Base-by-base conservation (phyloP, 2,888 invertebrate species). In the Metacarcinus magister region DNA sequence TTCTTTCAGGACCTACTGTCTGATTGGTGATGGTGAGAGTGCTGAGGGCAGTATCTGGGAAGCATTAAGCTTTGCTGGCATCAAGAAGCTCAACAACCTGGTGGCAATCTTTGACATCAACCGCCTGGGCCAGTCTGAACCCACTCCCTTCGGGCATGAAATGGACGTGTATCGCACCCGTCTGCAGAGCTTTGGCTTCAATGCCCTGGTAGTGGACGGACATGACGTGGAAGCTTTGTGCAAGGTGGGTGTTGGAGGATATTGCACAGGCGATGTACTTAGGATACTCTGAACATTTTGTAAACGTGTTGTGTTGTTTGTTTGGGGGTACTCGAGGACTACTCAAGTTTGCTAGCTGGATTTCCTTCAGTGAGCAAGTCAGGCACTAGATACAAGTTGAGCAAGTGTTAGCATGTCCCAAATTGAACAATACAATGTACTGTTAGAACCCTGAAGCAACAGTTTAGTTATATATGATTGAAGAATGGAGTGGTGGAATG, bases 41-140 rank as follows among this genome's bases (percentile, higher is more conserved):
- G 99, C 99, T 0, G 99, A 99, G 98, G 99, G 99, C 96, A 99
- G 99, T 92, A 98, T 99, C 97, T 99, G 99, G 99, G 99, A 99
- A 98, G 99, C 99, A 0, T 98, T 99, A 97, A 98, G 99, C 97
- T 99, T 99, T 98, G 99, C 99, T 93, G 98, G 99, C 96, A 98
- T 99, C 98, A 99, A 99, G 98, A 98, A 99, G 97, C 98, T 99
- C 94, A 99, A 99, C 98, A 99, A 99, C 98, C 98, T 99, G 75
- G 99, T 99, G 96, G 99, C 99, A 44, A 99, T 99, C 97, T 99
- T 99, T 97, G 99, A 99, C 97, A 98, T 99, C 89, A 99, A 99
- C 98, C 98, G 99, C 92, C 98, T 99, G 91, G 99, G 99, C 4
- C 99, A 99, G 98, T 99, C 99, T 54, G 99, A 99, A 97, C 98